These are phyloP conservation scores for Emydocephalus ijimae DNA, from an alignment of 2,113 vertebrate species.

Conservation along the genomic window DNA sequence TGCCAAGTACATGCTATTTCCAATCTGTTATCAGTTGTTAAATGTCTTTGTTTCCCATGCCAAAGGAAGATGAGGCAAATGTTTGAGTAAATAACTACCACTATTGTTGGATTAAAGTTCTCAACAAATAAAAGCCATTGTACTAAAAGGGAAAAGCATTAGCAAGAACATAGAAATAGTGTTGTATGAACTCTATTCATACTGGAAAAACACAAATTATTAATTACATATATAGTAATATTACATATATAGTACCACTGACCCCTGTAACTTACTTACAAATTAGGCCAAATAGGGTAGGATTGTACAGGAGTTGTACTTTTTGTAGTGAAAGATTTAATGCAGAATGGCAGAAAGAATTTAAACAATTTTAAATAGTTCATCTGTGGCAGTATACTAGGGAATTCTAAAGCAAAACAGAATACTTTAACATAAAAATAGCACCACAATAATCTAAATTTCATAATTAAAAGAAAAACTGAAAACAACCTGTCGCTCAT, in stretches of 20 bases:
- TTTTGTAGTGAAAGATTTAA: not conserved
- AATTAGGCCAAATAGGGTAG: not conserved
- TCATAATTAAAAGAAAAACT: constrained; percentile 41
- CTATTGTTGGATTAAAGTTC: not conserved
- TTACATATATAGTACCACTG: not conserved
- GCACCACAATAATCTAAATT: constrained; percentile 2
- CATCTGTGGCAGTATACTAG: not conserved
- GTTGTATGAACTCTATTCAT: not conserved
- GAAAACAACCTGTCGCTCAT: constrained; percentile 98
- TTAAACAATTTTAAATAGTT: not conserved
- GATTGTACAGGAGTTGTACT: not conserved
- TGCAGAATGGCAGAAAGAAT: not conserved
- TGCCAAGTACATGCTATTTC: not conserved
- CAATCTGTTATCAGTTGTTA: not conserved
- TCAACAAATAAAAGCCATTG: not conserved
- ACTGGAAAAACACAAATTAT: not conserved
- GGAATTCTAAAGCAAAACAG: not conserved
- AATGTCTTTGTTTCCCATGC: not conserved
- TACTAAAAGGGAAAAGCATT: not conserved
- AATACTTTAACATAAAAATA: not conserved
- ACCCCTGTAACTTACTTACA: not conserved
- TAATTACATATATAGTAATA: not conserved
- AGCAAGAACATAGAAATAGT: not conserved
- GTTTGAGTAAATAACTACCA: not conserved
- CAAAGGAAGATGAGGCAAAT: not conserved